Percentiles rank a stretch among this genome's conserved stretches.
Conservation (phyloP, 1,140 invertebrate genomes). For the Hyposmocoma kahamanoa region DNA sequence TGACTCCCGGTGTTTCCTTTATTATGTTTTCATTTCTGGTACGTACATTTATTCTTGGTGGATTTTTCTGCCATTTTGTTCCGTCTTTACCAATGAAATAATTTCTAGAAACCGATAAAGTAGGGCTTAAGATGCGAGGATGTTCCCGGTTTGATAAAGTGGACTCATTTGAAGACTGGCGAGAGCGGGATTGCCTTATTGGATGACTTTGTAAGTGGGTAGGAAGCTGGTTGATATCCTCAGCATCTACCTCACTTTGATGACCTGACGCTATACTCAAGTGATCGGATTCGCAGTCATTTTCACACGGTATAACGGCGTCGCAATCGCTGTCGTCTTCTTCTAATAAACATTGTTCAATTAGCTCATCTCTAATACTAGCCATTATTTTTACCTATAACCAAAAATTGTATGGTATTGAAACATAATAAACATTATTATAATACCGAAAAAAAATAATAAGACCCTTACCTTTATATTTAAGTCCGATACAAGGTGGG, state of each 20-base stretch:
- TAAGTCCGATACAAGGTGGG: background rate
- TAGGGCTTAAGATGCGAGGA: background rate
- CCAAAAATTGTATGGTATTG: background rate
- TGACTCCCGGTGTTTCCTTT: background rate
- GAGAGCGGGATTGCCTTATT: background rate
- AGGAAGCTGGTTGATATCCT: background rate
- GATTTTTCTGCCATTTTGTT: constrained; percentile 1
- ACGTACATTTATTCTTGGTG: background rate
- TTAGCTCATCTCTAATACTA: background rate
- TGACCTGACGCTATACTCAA: background rate
- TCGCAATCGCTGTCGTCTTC: background rate
- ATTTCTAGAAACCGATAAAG: background rate
- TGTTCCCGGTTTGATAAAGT: background rate
- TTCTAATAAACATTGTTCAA: background rate
- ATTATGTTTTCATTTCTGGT: background rate
- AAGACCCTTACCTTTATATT: background rate
- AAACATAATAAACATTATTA: background rate
- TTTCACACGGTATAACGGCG: background rate
- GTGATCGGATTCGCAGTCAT: background rate
- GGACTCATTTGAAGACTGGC: background rate
- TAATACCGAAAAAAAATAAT: background rate
- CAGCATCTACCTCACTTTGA: background rate
- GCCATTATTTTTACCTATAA: background rate
- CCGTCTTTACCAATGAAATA: background rate
- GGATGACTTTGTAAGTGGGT: background rate